Evolutionary conservation across 2,888 invertebrate species (phyloP), one percentile per base, ranked within the genome.

Genomic region (Diarsia brunnea): DNA sequence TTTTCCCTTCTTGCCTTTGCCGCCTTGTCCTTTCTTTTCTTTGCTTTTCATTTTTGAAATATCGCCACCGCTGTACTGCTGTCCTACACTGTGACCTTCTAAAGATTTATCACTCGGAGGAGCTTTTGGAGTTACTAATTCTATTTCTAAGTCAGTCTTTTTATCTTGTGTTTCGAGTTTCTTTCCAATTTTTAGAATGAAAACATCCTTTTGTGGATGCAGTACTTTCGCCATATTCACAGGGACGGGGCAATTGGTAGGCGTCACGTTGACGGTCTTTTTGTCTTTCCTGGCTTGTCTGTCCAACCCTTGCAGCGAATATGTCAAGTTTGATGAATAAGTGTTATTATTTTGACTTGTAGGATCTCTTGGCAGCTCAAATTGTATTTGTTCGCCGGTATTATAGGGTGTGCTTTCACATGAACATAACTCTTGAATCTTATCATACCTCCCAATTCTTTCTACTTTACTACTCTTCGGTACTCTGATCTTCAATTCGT

Each of bases 121-220:
- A 16, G 89, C 91, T 89, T 96, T 96, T 19, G 96, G 96, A 3
- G 96, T 96, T 1, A 95, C 91, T 1, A 96, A 89, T 90, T 96
- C 96, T 84, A 96, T 96, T 91, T 96, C 96, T 16, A 96, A 91
- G 81, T 96, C 96, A 38, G 96, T 96, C 84, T 94, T 96, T 85
- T 95, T 96, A 73, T 96, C 95, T 85, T 93, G 93, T 0, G 94
- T 95, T 88, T 96, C 96, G 31, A 96, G 87, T 85, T 96, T 96
- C 79, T 96, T 96, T 45, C 96, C 96, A 76, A 96, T 96, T 91
- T 96, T 96, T 11, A 96, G 89, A 84, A 96, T 95, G 73, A 96
- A 96, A 2, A 96, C 96, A 81, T 96, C 96, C 88, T 95, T 96
- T 64, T 92, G 88, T 0, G 94, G 94, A 77, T 96, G 92, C 16